Conservation (phyloP, 2,888 invertebrate species). For the Melinopterus prodromus region DNA sequence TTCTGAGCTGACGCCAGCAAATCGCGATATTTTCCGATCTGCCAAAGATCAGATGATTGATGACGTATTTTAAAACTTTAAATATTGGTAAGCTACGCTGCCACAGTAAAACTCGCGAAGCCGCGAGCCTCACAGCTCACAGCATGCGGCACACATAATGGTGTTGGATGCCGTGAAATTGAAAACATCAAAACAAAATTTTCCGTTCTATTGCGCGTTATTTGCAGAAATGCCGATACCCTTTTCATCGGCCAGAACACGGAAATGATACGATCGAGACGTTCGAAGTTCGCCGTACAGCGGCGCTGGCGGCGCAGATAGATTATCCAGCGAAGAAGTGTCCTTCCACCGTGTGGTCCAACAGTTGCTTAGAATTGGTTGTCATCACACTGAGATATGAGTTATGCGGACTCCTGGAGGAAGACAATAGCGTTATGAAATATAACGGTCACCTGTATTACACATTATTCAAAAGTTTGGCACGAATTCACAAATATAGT, state of each 20-base stretch:
- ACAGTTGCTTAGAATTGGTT: background rate
- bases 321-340: background rate
- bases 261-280: background rate
- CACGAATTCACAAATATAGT: too few species aligned
- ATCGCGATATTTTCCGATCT: conserved; percentile 30
- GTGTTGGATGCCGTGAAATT: conserved; percentile 47
- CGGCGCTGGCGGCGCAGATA: background rate
- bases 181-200: conserved; percentile 48
- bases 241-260: background rate
- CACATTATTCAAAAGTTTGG: too few species aligned
- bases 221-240: conserved; percentile 15
- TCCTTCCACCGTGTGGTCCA: background rate
- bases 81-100: background rate
- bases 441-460: too few species aligned
- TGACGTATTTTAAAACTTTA: conserved; percentile 28
- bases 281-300: background rate
- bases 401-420: background rate
- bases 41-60: too few species aligned
- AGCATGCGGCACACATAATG: conserved; percentile 37
- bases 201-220: conserved; percentile 42
- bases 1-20: background rate
- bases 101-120: background rate
- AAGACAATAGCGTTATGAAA: too few species aligned
- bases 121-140: background rate
- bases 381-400: background rate